A percentile compares a stretch with the other conserved stretches of the same genome.
Conservation (phyloP, 2,113 vertebrate genomes). For the Muscicapa adusta region DNA sequence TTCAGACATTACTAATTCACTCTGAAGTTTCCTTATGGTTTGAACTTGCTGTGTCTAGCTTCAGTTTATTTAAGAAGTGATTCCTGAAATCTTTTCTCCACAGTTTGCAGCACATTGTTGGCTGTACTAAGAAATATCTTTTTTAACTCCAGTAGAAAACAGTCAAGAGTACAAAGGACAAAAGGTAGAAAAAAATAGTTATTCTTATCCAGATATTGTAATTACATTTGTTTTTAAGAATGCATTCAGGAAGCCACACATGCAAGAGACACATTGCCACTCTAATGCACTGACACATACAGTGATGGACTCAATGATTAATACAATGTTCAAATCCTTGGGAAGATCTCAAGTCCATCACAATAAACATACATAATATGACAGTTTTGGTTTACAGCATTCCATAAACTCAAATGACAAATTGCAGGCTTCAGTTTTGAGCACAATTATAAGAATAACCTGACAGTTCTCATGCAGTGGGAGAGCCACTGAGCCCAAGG, state of each 20-base stretch:
- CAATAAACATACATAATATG: neutral
- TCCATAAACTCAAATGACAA: neutral
- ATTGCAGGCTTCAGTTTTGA: neutral
- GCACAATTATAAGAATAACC: neutral
- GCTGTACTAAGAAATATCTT: neutral
- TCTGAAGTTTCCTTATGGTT: neutral
- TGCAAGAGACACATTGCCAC: neutral
- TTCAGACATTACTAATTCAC: neutral
- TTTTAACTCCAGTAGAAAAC: constrained; percentile 10
- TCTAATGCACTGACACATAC: neutral
- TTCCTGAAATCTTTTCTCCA: neutral
- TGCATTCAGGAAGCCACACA: neutral
- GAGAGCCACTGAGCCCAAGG: neutral
- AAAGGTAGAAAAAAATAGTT: constrained; percentile 2
- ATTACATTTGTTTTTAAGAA: neutral
- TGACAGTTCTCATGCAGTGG: neutral
- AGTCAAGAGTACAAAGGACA: neutral
- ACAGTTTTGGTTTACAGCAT: neutral
- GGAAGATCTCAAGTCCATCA: neutral
- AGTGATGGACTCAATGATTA: neutral
- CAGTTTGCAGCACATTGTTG: neutral
- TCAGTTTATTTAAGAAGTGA: neutral
- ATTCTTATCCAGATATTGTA: neutral
- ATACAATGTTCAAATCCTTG: neutral
- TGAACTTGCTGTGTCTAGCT: neutral